phyloP scores from a whole-genome alignment of 2,888 invertebrate genomes.

The Hipparchia sbordonii region DNA sequence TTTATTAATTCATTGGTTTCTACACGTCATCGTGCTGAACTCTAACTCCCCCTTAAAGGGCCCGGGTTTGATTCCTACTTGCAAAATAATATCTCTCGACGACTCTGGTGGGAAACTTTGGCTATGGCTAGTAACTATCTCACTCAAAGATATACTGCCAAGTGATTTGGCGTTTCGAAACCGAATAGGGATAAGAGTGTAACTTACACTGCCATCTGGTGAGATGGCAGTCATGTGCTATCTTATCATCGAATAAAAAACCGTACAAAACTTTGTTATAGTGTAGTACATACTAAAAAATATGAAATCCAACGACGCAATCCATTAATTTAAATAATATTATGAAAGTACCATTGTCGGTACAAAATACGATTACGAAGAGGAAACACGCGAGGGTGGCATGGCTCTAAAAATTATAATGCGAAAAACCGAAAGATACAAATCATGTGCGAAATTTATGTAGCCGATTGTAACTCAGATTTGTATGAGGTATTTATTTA shows the following conservation, averaged over 20 bases:
- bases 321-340: conserved; percentile 75
- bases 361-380: conserved; percentile 78
- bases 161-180: too few species aligned
- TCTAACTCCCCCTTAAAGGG: too few species aligned
- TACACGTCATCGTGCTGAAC: too few species aligned
- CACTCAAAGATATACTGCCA: too few species aligned
- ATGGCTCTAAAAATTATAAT: conserved; percentile 75
- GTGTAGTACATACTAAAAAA: not conserved
- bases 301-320: conserved; percentile 59
- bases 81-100: too few species aligned
- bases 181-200: too few species aligned
- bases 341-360: conserved; percentile 66
- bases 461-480: conserved; percentile 1
- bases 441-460: conserved; percentile 55
- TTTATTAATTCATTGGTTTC: too few species aligned
- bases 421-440: conserved; percentile 70
- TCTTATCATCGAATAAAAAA: not conserved
- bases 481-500: not conserved
- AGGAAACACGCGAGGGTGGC: conserved; percentile 70
- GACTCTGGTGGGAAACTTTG: too few species aligned
- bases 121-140: too few species aligned
- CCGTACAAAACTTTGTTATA: not conserved
- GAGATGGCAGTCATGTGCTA: too few species aligned
- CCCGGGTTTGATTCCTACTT: too few species aligned
- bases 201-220: too few species aligned